Evolutionary conservation across 1,140 invertebrate genomes (phyloP), one percentile per base, ranked within the genome.

Genomic region (Anagrus nilaparvatae): DNA sequence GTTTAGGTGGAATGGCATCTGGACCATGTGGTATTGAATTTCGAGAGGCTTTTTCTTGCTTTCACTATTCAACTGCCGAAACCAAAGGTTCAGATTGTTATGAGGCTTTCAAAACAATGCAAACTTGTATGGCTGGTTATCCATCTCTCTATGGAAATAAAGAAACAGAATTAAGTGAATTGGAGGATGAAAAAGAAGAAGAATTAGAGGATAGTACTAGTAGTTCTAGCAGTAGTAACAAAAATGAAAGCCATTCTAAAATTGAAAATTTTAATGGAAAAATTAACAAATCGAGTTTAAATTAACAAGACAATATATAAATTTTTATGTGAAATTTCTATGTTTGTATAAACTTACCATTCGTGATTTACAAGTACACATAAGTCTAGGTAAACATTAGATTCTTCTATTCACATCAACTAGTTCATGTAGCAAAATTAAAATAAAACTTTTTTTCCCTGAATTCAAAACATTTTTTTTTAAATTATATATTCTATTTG

Each of bases 11-110:
- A 12, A 93, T 95, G 85, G 87, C 91, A 5, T 89, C 87, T 4
- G 93, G 93, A 3, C 93, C 94, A 1, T 98, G 94, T 64, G 93
- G 90, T 0, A 69, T 84, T 10, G 81, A 92, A 61, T 97, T 97
- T 63, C 67, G 92, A 37, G 84, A 93, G 47, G 91, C 93, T 1
- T 95, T 97, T 61, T 83, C 86, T 14, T 98, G 93, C 68, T 96
- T 96, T 63, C 91, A 96, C 65, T 88, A 90, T 53, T 85, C 81
- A 40, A 67, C 63, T 13, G 73, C 71, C 5, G 84, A 87, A 5
- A 81, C 81, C 0, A 91, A 89, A 61, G 91, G 87, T 14, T 83
- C 81, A 20, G 88, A 97, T 51, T 97, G 94, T 63, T 84, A 84
- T 54, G 84, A 92, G 44, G 76, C 82, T 40, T 97, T 97, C 67